phyloP scores from a whole-genome alignment of 2,888 invertebrate species.

The Odontomyia ornata region DNA sequence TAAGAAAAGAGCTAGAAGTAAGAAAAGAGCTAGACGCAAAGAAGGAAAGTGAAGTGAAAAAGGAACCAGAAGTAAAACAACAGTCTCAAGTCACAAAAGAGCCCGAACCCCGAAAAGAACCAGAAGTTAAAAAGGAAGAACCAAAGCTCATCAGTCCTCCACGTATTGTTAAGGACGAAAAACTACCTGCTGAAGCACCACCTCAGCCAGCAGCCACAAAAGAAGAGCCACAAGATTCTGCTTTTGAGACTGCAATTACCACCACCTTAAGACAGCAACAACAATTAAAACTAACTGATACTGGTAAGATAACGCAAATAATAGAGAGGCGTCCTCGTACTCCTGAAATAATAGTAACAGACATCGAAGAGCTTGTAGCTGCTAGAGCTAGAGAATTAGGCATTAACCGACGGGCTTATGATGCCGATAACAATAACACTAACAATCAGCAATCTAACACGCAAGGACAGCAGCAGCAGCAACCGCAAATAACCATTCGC shows the following conservation, averaged over 20 bases:
- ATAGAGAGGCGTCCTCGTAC: slow-evolving; percentile 13
- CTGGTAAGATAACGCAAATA: slow-evolving; percentile 45
- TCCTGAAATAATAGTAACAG: slow-evolving; percentile 47
- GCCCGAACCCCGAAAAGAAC: neutral
- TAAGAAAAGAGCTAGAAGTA: slow-evolving; percentile 47
- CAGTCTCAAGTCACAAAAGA: neutral
- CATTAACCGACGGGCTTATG: slow-evolving; percentile 4
- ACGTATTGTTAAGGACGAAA: neutral
- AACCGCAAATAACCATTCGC: slow-evolving; percentile 55
- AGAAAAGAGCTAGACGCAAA: slow-evolving; percentile 50
- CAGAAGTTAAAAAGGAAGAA: neutral
- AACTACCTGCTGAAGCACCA: neutral
- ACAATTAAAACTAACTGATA: slow-evolving; percentile 12
- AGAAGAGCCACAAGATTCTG: neutral
- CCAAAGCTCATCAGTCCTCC: neutral
- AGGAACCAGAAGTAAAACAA: neutral
- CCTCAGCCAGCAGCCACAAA: neutral
- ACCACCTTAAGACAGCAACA: neutral
- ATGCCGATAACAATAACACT: slow-evolving; percentile 44
- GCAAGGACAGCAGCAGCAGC: slow-evolving; percentile 46
- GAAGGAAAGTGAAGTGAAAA: slow-evolving; percentile 44
- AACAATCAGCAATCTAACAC: slow-evolving; percentile 46
- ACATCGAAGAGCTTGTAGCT: slow-evolving; percentile 28
- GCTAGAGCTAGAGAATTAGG: neutral
- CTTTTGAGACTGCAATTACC: neutral